A percentile compares a stretch with the other conserved stretches of the same genome.
phyloP scores from a whole-genome alignment of 2,113 vertebrate genomes.

The Loxodonta africana region DNA sequence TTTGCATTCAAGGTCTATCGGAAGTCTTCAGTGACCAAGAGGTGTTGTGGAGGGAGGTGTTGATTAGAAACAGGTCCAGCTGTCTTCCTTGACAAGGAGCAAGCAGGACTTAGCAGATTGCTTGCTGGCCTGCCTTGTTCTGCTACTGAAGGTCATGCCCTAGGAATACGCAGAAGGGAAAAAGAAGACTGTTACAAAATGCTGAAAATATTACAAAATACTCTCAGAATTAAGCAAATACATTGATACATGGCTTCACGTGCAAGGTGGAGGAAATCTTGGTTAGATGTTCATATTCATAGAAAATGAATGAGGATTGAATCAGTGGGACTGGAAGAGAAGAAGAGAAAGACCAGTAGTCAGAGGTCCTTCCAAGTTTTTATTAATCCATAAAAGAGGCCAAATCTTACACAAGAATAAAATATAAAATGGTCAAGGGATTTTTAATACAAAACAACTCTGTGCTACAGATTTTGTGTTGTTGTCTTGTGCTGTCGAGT shows the following conservation, averaged over 20 bases:
- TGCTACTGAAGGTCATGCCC: slow-evolving; percentile 79
- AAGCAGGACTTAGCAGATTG: slow-evolving; percentile 71
- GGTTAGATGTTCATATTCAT: not conserved
- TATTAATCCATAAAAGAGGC: not conserved
- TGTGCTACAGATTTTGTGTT: not conserved
- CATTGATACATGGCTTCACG: not conserved
- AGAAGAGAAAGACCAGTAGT: not conserved
- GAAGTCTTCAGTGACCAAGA: slow-evolving; percentile 71
- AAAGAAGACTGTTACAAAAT: slow-evolving; percentile 72
- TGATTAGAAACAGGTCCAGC: slow-evolving; percentile 69
- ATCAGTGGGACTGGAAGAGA: not conserved
- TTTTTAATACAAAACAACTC: not conserved
- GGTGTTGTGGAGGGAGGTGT: not conserved
- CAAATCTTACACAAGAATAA: not conserved
- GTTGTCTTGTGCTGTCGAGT: not conserved
- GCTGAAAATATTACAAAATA: not conserved
- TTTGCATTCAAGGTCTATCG: slow-evolving; percentile 59
- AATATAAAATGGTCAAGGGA: not conserved
- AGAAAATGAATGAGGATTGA: not conserved
- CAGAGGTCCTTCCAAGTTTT: not conserved
- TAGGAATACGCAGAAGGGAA: slow-evolving; percentile 76
- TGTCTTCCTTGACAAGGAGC: slow-evolving; percentile 67
- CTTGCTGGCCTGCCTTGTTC: slow-evolving; percentile 75
- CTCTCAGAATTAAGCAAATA: slow-evolving; percentile 24
- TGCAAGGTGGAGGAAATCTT: not conserved